phyloP scores from a whole-genome alignment of 2,113 vertebrate genomes.

The Laticauda laticaudata region DNA sequence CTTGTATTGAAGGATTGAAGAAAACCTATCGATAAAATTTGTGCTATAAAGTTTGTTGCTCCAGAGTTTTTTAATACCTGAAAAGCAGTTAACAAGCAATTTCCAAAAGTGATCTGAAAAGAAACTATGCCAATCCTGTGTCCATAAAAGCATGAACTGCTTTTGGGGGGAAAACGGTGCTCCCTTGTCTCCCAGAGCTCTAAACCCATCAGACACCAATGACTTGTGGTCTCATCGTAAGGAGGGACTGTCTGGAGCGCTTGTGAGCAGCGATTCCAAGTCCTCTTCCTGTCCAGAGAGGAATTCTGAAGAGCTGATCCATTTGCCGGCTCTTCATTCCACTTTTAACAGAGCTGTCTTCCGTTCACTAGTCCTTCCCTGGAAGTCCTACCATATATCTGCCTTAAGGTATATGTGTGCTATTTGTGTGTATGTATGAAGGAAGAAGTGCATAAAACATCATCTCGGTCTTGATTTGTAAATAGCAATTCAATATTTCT shows the following conservation, averaged over 20 bases:
- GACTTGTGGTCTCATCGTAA: neutral
- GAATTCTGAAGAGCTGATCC: neutral
- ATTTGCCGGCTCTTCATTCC: neutral
- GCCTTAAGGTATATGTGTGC: neutral
- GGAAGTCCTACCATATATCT: fast-evolving
- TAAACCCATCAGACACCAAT: neutral
- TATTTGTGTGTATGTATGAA: neutral
- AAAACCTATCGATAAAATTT: neutral
- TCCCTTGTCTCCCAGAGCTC: neutral
- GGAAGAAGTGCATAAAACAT: neutral
- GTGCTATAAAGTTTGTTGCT: neutral
- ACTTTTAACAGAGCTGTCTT: neutral
- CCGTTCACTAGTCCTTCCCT: neutral
- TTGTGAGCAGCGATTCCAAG: neutral
- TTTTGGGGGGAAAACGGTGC: neutral
- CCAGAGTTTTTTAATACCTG: neutral
- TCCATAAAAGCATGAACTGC: neutral
- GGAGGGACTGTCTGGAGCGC: neutral
- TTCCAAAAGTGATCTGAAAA: neutral
- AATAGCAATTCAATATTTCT: neutral
- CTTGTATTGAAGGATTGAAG: neutral
- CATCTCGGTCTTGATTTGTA: neutral
- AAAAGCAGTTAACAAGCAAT: neutral
- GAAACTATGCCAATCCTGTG: neutral
- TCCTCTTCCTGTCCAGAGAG: neutral